Base-by-base conservation (phyloP, 37 sponge, comb jelly and placozoan genomes). In the Tethya wilhelma region DNA sequence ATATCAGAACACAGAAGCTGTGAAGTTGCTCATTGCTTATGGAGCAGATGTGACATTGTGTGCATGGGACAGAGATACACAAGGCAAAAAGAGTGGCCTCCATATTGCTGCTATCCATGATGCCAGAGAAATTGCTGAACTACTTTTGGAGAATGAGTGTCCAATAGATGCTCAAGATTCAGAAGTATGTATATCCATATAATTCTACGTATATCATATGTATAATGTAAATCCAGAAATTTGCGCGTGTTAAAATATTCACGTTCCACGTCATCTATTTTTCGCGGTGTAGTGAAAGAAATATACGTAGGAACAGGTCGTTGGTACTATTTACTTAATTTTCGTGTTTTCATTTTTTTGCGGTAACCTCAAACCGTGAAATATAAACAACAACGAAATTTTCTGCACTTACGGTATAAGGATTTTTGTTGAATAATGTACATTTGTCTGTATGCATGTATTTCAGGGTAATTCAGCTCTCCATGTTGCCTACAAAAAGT, bases 21-120 rank as follows among this genome's bases (percentile, higher is more conserved):
- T 79, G 49, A 32, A 63, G 20, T 63, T 55, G 25, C 53, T 86
- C 38, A 8, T 69, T 5, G 39, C 3, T 11, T 59, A 56, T 22
- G 43, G 28, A 3, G 62, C 57, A 11, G 71, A 69, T 41, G 43
- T 31, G 32, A 20, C 40, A n/a, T 71, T 40, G 7, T 57, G 57
- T 55, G 53, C 5, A 26, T n/a, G 30, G 26, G 55, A 44, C 19
- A 11, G 25, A 4, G 57, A 67, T 67, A 28, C 2, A 2, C 11
- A 2, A 6, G 38, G 44, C 1, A 38, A 67, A 22, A 43, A 11
- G 19, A 82, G 71, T 38, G 79, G 74, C 5, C 79, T 89, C 14
- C 90, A 89, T 69, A 25, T 89, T 12, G 90, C 90, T 31, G 90
- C 90, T 20, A 73, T 89, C 39, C 73, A 65, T 78, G 79, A 89